Evolutionary conservation across 2,888 invertebrate genomes (phyloP).

Genomic region (Drosophila meridiana): DNA sequence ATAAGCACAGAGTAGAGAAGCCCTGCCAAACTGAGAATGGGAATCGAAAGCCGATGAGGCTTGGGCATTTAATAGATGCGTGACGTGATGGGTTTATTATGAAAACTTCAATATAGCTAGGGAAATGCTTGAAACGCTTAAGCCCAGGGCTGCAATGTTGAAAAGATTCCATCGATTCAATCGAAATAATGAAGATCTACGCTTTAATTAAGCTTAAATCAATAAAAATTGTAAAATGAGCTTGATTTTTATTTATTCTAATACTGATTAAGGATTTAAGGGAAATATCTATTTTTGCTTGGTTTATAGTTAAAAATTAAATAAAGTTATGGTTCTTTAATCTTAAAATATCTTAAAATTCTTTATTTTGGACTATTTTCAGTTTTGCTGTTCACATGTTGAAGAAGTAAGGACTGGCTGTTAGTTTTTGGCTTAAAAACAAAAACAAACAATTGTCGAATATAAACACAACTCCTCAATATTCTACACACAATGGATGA

Average conservation of each 20-base stretch:
- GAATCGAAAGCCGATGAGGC: slow-evolving; percentile 9
- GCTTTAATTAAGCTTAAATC: background rate
- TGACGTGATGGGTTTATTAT: slow-evolving; percentile 20
- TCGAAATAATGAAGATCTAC: background rate
- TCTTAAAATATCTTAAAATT: too few relatives aligned
- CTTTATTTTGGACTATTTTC: background rate
- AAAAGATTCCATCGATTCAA: background rate
- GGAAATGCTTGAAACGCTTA: background rate
- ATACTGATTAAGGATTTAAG: background rate
- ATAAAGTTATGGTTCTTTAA: too few relatives aligned
- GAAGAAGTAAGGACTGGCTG: background rate
- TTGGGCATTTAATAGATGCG: slow-evolving; percentile 6
- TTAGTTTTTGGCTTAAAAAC: background rate
- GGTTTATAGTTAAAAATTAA: too few relatives aligned
- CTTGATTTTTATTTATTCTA: background rate
- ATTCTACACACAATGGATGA: background rate
- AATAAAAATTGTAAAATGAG: background rate
- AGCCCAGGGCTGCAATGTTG: background rate
- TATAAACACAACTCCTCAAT: background rate
- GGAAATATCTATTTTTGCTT: background rate
- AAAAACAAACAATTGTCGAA: background rate
- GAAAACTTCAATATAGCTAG: background rate
- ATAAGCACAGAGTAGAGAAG: slow-evolving; percentile 28
- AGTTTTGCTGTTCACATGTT: background rate
- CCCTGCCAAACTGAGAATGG: slow-evolving; percentile 14